Percentiles rank a stretch among this genome's conserved stretches.
These are phyloP conservation scores for Pseudochirops corinnae DNA, from an alignment of 2,797 vertebrate species.

Conservation along the genomic window DNA sequence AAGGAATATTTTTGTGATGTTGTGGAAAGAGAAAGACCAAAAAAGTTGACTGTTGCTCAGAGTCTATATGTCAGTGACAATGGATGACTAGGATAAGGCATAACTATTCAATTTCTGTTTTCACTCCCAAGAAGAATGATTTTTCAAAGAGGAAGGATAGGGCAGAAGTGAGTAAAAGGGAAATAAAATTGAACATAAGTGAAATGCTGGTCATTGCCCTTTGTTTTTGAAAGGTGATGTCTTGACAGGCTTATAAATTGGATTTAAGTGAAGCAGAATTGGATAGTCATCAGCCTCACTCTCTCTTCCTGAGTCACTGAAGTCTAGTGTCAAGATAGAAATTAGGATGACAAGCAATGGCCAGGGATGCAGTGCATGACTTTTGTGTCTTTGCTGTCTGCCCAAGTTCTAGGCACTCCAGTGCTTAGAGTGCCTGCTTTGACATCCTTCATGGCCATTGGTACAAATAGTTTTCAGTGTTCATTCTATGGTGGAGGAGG, in stretches of 20 bases:
- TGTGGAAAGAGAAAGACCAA: background rate
- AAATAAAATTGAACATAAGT: background rate
- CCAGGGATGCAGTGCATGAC: background rate
- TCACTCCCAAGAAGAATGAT: background rate
- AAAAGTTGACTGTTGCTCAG: background rate
- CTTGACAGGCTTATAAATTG: background rate
- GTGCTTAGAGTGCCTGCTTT: background rate
- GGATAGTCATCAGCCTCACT: background rate
- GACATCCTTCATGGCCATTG: background rate
- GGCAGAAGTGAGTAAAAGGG: background rate
- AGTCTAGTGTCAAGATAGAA: background rate
- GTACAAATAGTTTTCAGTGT: background rate
- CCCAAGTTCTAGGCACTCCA: background rate
- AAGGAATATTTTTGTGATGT: background rate
- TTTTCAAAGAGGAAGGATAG: background rate
- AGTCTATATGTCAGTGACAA: background rate
- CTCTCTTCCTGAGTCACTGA: background rate
- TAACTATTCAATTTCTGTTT: background rate
- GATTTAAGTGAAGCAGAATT: background rate
- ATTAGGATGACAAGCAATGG: background rate
- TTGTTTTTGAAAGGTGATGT: no score
- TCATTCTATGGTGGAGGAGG: background rate
- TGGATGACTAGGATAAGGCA: background rate
- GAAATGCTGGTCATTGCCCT: background rate
- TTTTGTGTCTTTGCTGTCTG: no score